phyloP scores from a whole-genome alignment of 2,888 invertebrate genomes.

The Erebia aethiops region DNA sequence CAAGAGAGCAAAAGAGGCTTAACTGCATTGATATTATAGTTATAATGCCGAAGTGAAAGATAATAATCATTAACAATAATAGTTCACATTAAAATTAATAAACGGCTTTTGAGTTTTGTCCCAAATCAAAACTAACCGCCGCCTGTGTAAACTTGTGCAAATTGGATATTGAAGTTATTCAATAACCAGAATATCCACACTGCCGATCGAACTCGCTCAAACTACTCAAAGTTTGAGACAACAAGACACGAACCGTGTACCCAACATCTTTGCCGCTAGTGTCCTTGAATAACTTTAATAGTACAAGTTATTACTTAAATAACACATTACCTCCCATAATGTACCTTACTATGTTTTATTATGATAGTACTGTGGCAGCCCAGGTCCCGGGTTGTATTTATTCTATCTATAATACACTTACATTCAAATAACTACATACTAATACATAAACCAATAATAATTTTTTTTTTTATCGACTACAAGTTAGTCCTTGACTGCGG shows the following conservation, averaged over 20 bases:
- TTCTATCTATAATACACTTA: no score
- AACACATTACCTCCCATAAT: background rate
- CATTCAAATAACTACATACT: no score
- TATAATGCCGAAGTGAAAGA: no score
- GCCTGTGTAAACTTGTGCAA: slow-evolving; percentile 33
- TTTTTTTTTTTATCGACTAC: no score
- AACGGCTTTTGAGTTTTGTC: slow-evolving; percentile 11
- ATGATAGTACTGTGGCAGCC: no score
- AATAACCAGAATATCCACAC: slow-evolving; percentile 26
- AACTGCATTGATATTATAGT: no score
- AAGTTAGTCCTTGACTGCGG: no score
- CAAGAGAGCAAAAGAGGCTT: no score
- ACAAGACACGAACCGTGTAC: slow-evolving; percentile 8
- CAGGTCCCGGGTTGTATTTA: no score
- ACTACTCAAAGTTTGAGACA: slow-evolving; percentile 26
- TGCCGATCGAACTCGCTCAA: slow-evolving; percentile 31
- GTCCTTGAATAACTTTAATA: slow-evolving; percentile 20
- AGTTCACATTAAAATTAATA: slow-evolving; percentile 13
- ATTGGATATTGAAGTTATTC: slow-evolving; percentile 43
- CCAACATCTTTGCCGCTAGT: slow-evolving; percentile 4
- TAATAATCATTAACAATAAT: background rate
- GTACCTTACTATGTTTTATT: no score
- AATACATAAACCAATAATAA: no score
- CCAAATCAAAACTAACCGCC: slow-evolving; percentile 19
- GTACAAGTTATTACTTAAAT: background rate